Base-by-base conservation (phyloP, 92 coral and sea anemone genomes). In the Parazoanthus atlanticus region DNA sequence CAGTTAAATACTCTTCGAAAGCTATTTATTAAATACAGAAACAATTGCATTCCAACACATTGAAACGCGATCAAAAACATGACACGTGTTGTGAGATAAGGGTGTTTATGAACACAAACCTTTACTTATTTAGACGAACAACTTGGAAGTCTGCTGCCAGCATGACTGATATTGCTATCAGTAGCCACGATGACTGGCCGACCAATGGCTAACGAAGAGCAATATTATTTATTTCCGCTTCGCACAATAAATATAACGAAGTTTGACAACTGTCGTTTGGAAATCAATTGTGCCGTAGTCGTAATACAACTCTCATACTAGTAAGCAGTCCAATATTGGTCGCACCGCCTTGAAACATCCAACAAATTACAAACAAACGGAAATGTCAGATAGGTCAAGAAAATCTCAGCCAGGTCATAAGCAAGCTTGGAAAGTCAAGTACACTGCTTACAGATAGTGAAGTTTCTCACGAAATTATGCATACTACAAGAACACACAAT, bases 371-470 rank as follows among this genome's bases (percentile, higher is more conserved):
- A 74, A 32, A 74, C 6, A 52, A 52, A 4, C 58, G 58, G 46
- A 33, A 17, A 6, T 75, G 79, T 75, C 79, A 75, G 79, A 23
- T 17, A 8, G 79, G 79, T 75, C 52, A 75, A 36, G 29, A 75
- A 19, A 8, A 13, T 21, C 12, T 21, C 6, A 1, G 28, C 3
- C 16, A 32, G 26, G 26, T 30, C 76, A 71, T 30, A 23, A 71
- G 76, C 76, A 30, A 74, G 78, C 78, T 74, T 32, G 6, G 78
- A 33, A n/a, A 36, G 49, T 75, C 79, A 75, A 75, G 79, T 75
- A 7, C 29, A 40, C 78, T 74, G 52, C 40, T 75, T 36, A 7
- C 79, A 75, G 49, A 21, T 12, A 41, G 5, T 16, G 79, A 33
- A 34, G 31, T 21, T 32, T 38, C 49, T 75, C 52, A 75, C 79